Percentiles rank a stretch among this genome's conserved stretches.
phyloP scores from a whole-genome alignment of 2,113 vertebrate genomes.

The Aplodontia rufa region DNA sequence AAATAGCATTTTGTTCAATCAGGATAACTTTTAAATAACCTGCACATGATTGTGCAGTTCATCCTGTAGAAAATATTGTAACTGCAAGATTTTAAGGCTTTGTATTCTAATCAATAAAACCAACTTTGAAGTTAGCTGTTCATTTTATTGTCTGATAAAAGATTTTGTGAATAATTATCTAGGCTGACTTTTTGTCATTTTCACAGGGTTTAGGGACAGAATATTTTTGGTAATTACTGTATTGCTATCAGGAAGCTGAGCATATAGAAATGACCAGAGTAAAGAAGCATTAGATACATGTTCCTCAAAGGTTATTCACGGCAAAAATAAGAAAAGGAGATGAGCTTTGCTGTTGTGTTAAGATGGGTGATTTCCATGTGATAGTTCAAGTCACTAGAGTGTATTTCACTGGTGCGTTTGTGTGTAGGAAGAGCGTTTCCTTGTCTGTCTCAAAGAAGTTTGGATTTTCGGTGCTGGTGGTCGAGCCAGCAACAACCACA shows the following conservation, averaged over 20 bases:
- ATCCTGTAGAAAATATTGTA: not conserved
- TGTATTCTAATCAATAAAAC: conserved; percentile 7
- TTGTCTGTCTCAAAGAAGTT: not conserved
- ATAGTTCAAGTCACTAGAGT: not conserved
- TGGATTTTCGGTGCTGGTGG: not conserved
- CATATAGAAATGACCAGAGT: not conserved
- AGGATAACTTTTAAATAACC: conserved; percentile 18
- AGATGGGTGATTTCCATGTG: not conserved
- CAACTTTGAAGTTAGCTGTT: conserved; percentile 33
- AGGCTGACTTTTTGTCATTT: not conserved
- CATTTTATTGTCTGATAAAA: conserved; percentile 39
- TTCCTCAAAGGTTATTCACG: conserved; percentile 1
- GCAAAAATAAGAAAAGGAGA: not conserved
- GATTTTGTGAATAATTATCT: not conserved
- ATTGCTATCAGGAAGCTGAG: conserved; percentile 7
- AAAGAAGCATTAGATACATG: conserved; percentile 31
- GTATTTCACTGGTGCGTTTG: not conserved
- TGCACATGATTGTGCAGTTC: not conserved
- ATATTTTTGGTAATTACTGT: not conserved
- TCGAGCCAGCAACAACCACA: not conserved
- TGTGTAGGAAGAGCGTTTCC: not conserved
- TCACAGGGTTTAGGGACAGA: not conserved
- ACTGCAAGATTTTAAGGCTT: not conserved
- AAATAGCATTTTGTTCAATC: conserved; percentile 16
- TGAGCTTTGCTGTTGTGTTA: not conserved